Evolutionary conservation across 2,888 invertebrate species (phyloP).

Genomic region (Auanema sp.): DNA sequence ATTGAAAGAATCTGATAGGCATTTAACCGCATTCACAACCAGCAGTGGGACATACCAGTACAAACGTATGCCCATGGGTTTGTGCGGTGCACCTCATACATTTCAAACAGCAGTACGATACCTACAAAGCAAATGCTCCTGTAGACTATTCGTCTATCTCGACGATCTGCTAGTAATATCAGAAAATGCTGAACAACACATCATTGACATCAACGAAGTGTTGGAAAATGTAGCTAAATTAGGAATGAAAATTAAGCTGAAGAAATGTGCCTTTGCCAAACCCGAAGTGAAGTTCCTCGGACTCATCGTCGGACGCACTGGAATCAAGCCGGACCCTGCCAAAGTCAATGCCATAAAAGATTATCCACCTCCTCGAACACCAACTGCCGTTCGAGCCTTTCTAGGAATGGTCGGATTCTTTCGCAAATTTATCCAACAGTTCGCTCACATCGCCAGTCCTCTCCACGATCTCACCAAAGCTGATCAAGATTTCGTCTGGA

Average conservation of each 20-base stretch:
- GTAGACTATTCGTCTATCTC: conserved; percentile 26
- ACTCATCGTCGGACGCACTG: conserved; percentile 29
- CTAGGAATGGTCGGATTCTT: conserved; percentile 36
- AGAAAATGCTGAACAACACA: conserved; percentile 5
- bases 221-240: neutral
- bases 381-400: conserved; percentile 24
- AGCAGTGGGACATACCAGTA: conserved; percentile 31
- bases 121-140: conserved; percentile 2
- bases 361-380: conserved; percentile 21
- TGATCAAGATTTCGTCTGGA: conserved; percentile 22
- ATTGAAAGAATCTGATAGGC: conserved; percentile 22
- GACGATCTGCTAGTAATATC: conserved; percentile 30
- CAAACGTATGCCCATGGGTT: conserved; percentile 10
- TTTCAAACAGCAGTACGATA: conserved; percentile 9
- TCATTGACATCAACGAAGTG: conserved; percentile 6
- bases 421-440: conserved; percentile 31
- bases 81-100: conserved; percentile 11
- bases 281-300: conserved; percentile 39
- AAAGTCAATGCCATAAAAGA: conserved; percentile 25
- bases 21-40: conserved; percentile 36
- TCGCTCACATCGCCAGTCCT: conserved; percentile 29
- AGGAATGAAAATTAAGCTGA: conserved; percentile 25
- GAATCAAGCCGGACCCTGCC: conserved; percentile 29
- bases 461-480: conserved; percentile 29
- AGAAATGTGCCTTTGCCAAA: conserved; percentile 31